phyloP scores from a whole-genome alignment of 2,888 invertebrate genomes.

The Actias luna region DNA sequence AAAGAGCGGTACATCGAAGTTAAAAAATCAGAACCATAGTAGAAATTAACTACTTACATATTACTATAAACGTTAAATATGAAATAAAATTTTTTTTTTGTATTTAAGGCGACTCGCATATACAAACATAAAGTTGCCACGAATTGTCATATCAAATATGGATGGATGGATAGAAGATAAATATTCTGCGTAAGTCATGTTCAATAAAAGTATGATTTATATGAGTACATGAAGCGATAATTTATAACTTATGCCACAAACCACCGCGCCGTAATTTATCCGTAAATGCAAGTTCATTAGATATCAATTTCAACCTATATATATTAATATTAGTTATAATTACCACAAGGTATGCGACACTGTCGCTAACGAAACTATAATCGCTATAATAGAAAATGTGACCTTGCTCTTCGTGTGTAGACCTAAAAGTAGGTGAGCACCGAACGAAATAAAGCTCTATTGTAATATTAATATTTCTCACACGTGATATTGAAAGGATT shows the following conservation, averaged over 20 bases:
- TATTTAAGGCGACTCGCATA: too few relatives aligned
- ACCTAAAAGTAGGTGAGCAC: conserved; percentile 35
- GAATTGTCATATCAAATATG: too few relatives aligned
- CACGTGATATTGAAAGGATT: conserved; percentile 40
- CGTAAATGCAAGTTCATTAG: conserved; percentile 36
- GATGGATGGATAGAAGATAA: neutral
- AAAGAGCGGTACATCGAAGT: conserved; percentile 25
- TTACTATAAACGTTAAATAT: neutral
- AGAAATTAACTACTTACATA: neutral
- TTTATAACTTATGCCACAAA: conserved; percentile 20
- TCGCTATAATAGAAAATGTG: neutral
- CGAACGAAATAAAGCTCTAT: conserved; percentile 31
- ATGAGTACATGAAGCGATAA: conserved; percentile 3
- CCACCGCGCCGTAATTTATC: conserved; percentile 26
- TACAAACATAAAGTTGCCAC: neutral
- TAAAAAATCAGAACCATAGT: conserved; percentile 15
- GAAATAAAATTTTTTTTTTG: neutral
- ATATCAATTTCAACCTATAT: conserved; percentile 24
- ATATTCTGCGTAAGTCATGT: neutral
- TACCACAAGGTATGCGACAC: neutral
- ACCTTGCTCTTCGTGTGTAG: conserved; percentile 43
- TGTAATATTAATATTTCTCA: conserved; percentile 39
- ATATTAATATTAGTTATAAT: neutral
- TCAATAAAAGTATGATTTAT: neutral
- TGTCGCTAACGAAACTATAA: neutral